Base-by-base conservation (phyloP, 2,113 vertebrate species). In the Dascyllus trimaculatus region DNA sequence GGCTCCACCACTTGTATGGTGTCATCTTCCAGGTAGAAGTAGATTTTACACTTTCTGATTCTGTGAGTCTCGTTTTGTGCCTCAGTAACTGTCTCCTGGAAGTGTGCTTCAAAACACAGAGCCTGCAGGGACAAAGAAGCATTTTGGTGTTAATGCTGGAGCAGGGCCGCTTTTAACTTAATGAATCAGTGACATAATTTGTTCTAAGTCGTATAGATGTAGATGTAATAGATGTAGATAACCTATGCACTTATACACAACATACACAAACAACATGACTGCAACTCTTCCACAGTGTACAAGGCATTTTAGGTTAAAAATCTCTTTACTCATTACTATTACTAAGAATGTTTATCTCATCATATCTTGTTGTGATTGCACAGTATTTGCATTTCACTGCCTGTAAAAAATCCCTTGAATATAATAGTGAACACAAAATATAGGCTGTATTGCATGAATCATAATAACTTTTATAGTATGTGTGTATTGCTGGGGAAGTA, bases 1-100 rank as follows among this genome's bases (percentile, higher is more conserved):
- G 96, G 96, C 90, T 99, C 98, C 89, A 94, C 86, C 70, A 99
- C 97, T 93, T 98, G 94, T 87, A 98, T 95, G 81, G 97, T 98
- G 82, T 97, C 96, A 88, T 99, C 97, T 89, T 98, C 97, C 79
- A 88, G 94, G 92, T 95, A 97, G 92, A 97, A 99, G 89, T 92
- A 96, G 92, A 99, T 97, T 80, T 96, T 97, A 88, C 95, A 97
- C 21, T 92, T 90, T 88, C 97, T 95, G 84, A 99, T 93, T 89
- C 96, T 93, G 73, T 94, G 93, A 0, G 72, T 88, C 90, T 97
- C 96, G 84, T 95, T 90, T 71, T 68, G 88, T 70, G 93, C 95
- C 38, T 96, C 90, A 80, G 85, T 81, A 32, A 96, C 92, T 73
- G 93, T 82, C 81, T 99, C 96, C 82, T 96, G 92, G 88, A 96